phyloP scores from a whole-genome alignment of 2,113 vertebrate genomes.

The Myotis brandtii region DNA sequence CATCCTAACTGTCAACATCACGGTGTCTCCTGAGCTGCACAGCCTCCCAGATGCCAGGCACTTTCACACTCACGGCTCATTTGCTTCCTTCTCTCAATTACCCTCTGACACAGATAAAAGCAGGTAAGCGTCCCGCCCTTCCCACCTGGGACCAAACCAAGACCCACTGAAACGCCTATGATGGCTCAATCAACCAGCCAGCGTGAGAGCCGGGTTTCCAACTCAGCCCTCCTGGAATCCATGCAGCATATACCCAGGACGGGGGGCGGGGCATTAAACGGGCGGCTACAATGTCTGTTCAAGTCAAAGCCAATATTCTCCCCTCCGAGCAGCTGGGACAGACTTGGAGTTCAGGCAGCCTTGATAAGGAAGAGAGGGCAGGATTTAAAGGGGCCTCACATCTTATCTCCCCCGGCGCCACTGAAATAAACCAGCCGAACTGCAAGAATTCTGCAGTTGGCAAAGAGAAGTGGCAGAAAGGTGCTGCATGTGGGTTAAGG shows the following conservation, averaged over 20 bases:
- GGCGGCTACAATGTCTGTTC: background rate
- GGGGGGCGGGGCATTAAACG: background rate
- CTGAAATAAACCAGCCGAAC: background rate
- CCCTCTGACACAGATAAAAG: rapidly evolving
- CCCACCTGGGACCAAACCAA: background rate
- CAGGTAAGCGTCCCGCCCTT: background rate
- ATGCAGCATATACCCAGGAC: background rate
- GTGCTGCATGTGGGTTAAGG: constrained; percentile 4
- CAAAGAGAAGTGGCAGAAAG: background rate
- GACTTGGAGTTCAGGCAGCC: background rate
- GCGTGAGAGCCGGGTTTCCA: background rate
- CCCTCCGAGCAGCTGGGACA: background rate
- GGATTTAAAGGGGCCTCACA: background rate
- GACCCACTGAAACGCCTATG: background rate
- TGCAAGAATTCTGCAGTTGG: background rate
- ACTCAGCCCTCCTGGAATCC: background rate
- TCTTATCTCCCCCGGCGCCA: background rate
- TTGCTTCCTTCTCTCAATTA: background rate
- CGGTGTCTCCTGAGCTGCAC: background rate
- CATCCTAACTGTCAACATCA: background rate
- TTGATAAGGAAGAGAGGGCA: background rate
- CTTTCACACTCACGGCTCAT: background rate
- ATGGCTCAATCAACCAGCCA: background rate
- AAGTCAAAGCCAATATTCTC: background rate
- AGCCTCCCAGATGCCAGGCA: background rate